Conservation (phyloP, 2,797 vertebrate genomes). For the Hapalemur alaotrensis region DNA sequence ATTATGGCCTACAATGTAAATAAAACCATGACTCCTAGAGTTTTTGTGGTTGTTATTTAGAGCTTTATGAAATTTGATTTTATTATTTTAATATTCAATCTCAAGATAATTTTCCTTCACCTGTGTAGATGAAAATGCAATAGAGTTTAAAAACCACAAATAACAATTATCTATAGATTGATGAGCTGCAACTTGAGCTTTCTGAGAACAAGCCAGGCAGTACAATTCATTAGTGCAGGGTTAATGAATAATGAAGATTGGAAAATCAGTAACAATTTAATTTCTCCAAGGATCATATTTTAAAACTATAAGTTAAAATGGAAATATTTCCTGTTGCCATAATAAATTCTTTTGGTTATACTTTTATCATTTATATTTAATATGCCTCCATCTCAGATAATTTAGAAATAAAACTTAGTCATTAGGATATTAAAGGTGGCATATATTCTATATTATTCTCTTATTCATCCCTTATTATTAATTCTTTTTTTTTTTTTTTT, state of each 20-base stretch:
- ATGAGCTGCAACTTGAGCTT: neutral
- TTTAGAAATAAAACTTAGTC: slow-evolving; percentile 45
- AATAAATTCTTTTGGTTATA: neutral
- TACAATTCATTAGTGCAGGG: neutral
- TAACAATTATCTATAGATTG: neutral
- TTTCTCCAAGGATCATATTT: neutral
- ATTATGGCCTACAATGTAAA: neutral
- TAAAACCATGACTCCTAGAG: neutral
- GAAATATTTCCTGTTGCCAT: slow-evolving; percentile 2
- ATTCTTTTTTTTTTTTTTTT: neutral
- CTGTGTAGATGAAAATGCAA: neutral
- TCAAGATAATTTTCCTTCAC: neutral
- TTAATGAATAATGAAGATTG: neutral
- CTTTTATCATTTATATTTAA: slow-evolving; percentile 33
- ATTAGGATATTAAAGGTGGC: neutral
- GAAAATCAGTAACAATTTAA: neutral
- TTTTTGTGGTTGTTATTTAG: neutral
- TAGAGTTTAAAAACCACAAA: slow-evolving; percentile 13
- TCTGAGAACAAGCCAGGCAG: neutral
- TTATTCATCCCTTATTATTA: neutral
- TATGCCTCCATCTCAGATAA: neutral
- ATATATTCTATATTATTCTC: neutral
- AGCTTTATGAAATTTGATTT: neutral
- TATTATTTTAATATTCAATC: slow-evolving; percentile 2
- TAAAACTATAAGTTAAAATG: slow-evolving; percentile 28